Conservation (phyloP, 2,888 invertebrate species). For the Thereva nobilitata region DNA sequence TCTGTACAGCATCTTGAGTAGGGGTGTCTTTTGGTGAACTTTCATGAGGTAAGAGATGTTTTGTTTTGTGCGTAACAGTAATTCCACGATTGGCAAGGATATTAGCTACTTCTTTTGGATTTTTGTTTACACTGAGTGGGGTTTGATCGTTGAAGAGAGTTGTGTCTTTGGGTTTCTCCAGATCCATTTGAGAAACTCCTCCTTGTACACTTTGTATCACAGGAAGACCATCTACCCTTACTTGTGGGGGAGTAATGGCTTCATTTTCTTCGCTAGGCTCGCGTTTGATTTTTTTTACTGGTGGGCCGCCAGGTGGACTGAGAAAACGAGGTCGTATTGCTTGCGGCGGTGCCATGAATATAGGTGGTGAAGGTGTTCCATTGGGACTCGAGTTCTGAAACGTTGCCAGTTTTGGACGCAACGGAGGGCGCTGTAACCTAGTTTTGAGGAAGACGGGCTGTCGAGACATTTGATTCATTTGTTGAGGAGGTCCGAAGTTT, state of each 20-base stretch:
- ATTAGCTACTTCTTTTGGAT: conserved; percentile 76
- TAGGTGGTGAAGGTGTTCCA: conserved; percentile 40
- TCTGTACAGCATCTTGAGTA: conserved; percentile 56
- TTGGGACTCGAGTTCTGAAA: conserved; percentile 31
- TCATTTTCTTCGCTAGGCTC: conserved; percentile 74
- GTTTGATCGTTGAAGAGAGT: conserved; percentile 75
- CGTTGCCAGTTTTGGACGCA: conserved; percentile 33
- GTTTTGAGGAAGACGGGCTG: conserved; percentile 44
- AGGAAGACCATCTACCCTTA: conserved; percentile 70
- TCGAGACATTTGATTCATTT: conserved; percentile 41
- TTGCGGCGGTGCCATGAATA: conserved; percentile 43
- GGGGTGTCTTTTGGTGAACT: conserved; percentile 53
- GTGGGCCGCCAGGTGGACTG: conserved; percentile 18
- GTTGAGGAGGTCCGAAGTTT: conserved; percentile 14
- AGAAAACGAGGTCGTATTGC: conserved; percentile 30
- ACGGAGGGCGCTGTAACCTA: conserved; percentile 42
- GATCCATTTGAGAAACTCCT: conserved; percentile 41
- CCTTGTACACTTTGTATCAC: conserved; percentile 77
- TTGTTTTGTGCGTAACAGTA: conserved; percentile 64
- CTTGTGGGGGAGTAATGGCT: conserved; percentile 72
- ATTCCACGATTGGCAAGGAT: conserved; percentile 77
- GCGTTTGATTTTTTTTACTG: conserved; percentile 42
- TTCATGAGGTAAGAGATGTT: conserved; percentile 63
- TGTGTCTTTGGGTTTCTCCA: conserved; percentile 61
- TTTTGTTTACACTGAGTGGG: conserved; percentile 69